Conservation (phyloP, 2,113 vertebrate genomes). For the Stercorarius parasiticus region DNA sequence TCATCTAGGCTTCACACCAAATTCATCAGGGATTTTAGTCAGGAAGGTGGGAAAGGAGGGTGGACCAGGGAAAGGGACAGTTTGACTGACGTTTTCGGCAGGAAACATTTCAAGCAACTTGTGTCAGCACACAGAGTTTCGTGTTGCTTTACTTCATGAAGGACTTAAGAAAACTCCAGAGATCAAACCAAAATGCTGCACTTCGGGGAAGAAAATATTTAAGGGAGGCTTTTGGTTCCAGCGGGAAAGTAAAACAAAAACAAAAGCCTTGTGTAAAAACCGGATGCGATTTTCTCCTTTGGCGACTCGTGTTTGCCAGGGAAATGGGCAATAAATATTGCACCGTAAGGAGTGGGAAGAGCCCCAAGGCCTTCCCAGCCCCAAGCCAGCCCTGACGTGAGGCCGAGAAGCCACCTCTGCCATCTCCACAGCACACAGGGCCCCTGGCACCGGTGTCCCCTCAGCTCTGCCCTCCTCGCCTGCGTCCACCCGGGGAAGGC, state of each 20-base stretch:
- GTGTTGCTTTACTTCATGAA: not conserved
- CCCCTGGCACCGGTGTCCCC: rapidly evolving
- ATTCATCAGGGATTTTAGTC: not conserved
- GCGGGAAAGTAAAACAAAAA: not conserved
- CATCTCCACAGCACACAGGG: not conserved
- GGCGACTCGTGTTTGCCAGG: not conserved
- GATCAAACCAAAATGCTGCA: not conserved
- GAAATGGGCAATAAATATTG: not conserved
- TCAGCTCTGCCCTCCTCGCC: not conserved
- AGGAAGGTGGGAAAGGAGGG: not conserved
- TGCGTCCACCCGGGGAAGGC: rapidly evolving
- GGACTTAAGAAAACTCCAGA: not conserved
- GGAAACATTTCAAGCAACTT: not conserved
- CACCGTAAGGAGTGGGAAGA: not conserved
- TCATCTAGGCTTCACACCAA: not conserved
- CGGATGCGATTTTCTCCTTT: not conserved
- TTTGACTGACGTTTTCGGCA: not conserved
- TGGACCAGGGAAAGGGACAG: not conserved
- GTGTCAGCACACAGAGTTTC: rapidly evolving
- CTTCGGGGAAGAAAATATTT: not conserved
- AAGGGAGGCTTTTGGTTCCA: not conserved
- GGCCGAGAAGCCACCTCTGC: not conserved
- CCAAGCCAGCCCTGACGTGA: rapidly evolving
- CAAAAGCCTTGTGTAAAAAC: not conserved
- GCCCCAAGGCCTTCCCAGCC: not conserved